A percentile compares a stretch with the other conserved stretches of the same genome.
Conservation (phyloP, 2,888 invertebrate genomes). For the Lacanobia wlatinum region DNA sequence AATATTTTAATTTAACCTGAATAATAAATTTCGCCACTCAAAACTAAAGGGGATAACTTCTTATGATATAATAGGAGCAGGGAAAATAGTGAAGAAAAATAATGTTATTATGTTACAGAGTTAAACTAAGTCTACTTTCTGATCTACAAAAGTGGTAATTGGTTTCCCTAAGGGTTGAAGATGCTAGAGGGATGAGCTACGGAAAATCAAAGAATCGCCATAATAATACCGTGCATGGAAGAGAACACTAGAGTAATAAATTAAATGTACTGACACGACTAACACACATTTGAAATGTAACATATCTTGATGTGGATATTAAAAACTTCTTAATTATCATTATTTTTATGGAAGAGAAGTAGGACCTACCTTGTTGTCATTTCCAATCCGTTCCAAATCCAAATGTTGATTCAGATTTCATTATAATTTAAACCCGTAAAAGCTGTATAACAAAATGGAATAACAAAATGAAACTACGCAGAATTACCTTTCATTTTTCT, state of each 20-base stretch:
- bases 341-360: not conserved
- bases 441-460: not conserved
- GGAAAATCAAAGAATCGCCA: slow-evolving; percentile 6
- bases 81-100: slow-evolving; percentile 45
- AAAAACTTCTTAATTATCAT: too few species aligned
- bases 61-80: slow-evolving; percentile 15
- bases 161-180: slow-evolving; percentile 29
- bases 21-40: not conserved
- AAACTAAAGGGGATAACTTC: slow-evolving; percentile 35
- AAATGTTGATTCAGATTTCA: not conserved
- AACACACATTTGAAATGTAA: too few species aligned
- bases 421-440: not conserved
- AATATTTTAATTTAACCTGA: slow-evolving; percentile 3
- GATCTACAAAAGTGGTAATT: slow-evolving; percentile 54
- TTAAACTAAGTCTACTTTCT: slow-evolving; percentile 35
- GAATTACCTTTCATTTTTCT: slow-evolving; percentile 14
- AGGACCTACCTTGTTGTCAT: not conserved
- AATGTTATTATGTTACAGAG: slow-evolving; percentile 45
- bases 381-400: not conserved
- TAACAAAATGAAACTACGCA: slow-evolving; percentile 1
- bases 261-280: too few species aligned
- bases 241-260: too few species aligned
- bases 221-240: not conserved
- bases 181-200: not conserved
- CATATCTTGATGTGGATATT: too few species aligned